These are phyloP conservation scores for Mesocricetus auratus DNA, from an alignment of 2,113 vertebrate species.

Conservation along the genomic window DNA sequence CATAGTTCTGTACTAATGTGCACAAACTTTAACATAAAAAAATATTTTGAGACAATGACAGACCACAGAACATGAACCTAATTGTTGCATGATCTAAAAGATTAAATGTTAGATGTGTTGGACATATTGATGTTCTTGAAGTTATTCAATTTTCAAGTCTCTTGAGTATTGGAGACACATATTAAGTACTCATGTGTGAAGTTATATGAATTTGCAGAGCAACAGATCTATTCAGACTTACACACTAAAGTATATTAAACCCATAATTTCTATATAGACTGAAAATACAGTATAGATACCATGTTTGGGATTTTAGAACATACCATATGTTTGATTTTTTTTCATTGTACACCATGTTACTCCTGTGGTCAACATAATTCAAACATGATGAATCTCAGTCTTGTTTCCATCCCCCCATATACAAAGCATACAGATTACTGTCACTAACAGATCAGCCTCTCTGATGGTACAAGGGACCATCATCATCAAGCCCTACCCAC, in stretches of 20 bases:
- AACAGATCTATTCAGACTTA: slow-evolving; percentile 29
- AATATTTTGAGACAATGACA: slow-evolving; percentile 10
- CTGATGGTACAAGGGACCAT: neutral
- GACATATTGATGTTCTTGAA: neutral
- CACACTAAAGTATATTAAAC: slow-evolving; percentile 20
- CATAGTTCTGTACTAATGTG: neutral
- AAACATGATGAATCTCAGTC: neutral
- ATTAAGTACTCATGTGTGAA: slow-evolving; percentile 26
- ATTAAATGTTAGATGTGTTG: slow-evolving; percentile 26
- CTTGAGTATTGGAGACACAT: neutral
- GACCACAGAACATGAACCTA: slow-evolving; percentile 10
- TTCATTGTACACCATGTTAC: neutral
- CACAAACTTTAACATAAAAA: neutral
- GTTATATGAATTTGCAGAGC: slow-evolving; percentile 47
- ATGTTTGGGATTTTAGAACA: neutral
- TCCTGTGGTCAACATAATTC: neutral
- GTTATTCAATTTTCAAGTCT: neutral
- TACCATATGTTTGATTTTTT: neutral
- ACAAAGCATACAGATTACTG: neutral
- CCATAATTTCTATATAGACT: neutral
- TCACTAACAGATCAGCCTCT: neutral
- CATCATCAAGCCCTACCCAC: neutral
- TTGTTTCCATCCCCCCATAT: neutral
- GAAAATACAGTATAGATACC: neutral
- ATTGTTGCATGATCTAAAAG: neutral